Evolutionary conservation across 2,113 vertebrate species (phyloP).

Genomic region (Origma solitaria): DNA sequence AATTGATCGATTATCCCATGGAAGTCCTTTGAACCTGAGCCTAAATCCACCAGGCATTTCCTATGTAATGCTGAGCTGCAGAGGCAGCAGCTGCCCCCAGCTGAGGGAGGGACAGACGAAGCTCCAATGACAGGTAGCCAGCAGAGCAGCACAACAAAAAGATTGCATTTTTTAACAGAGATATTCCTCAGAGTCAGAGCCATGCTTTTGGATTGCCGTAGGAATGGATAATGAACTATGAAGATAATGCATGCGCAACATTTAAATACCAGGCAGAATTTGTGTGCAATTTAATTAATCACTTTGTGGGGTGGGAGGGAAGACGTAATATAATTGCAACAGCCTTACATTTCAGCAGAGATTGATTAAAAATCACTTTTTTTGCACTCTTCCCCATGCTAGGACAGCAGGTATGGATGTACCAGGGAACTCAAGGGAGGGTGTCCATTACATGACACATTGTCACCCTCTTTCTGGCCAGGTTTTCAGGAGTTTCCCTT

Average conservation of each 20-base stretch:
- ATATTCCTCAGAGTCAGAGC: neutral
- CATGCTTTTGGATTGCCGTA: neutral
- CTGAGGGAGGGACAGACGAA: neutral
- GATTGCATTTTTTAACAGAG: neutral
- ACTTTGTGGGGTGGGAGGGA: neutral
- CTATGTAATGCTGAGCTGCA: rapidly evolving
- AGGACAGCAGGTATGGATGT: neutral
- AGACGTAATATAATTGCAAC: neutral
- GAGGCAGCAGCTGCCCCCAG: neutral
- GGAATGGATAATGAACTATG: slow-evolving; percentile 10
- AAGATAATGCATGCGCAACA: neutral
- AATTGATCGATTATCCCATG: neutral
- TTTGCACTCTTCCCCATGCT: neutral
- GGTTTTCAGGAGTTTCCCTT: neutral
- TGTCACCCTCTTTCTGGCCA: neutral
- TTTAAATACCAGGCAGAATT: neutral
- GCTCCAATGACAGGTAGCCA: neutral
- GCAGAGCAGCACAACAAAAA: neutral
- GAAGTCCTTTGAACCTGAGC: neutral
- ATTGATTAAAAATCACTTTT: neutral
- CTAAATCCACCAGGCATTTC: neutral
- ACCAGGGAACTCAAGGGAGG: rapidly evolving
- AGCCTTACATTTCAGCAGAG: neutral
- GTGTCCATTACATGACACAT: neutral
- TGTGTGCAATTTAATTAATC: neutral